Base-by-base conservation (phyloP, 2,888 invertebrate species). In the Drosophila pseudotakahashii region DNA sequence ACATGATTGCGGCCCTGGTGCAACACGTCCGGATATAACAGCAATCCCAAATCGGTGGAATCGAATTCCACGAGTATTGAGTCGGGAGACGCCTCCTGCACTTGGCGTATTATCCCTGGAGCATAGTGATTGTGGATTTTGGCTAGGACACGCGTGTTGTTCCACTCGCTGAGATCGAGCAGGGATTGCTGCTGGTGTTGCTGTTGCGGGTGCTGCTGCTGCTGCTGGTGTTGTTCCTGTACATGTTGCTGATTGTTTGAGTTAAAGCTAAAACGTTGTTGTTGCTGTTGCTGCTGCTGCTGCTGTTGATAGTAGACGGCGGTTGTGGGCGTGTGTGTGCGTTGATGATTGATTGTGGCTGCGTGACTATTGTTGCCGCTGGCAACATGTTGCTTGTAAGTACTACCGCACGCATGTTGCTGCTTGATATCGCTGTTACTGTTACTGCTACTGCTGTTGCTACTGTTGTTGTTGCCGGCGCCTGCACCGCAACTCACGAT, bases 161-260 rank as follows among this genome's bases (percentile, higher is more conserved):
- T 95, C 98, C 98, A 99, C 92, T 98, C 98, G 88, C 95, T 96
- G 81, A 98, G 94, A 93, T 98, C 97, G 77, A 98, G 94, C 92
- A 64, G 61, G 66, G 66, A 66, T 68, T 68, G 66, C 45, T 52
- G 70, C 32, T 51, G 79, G 36, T 70, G 81, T 26, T 78, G 81
- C 30, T 81, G 77, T 26, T 64, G 76, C 16, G 60, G 64, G 30
- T 67, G 68, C 51, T 79, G 79, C 23, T 67, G 68, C 39, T 19
- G 19, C 19, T 67, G 68, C 39, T 69, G 70, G 53, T 79, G 79
- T 60, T 75, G 81, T 58, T 71, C 78, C 80, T 82, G 77, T 78
- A 80, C 74, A 76, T 89, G 81, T 73, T 81, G 88, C 75, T 82
- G 87, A 75, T 80, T 88, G 81, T 89, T 77, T 70, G 89, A 76